A percentile compares a stretch with the other conserved stretches of the same genome.
phyloP scores from a whole-genome alignment of 2,888 invertebrate species.

The Athrips mouffetella region DNA sequence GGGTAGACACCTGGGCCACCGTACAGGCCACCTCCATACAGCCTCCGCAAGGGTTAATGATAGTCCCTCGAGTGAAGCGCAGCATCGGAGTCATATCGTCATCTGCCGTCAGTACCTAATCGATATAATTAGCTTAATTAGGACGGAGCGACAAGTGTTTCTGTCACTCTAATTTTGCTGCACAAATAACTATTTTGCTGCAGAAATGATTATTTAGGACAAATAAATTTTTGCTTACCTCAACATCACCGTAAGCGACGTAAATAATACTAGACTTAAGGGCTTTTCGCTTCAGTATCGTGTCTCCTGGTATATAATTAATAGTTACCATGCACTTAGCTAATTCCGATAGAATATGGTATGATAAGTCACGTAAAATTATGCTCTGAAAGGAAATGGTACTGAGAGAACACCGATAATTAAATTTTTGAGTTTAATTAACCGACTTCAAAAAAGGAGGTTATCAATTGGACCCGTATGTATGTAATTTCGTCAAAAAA shows the following conservation, averaged over 20 bases:
- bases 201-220: too few species aligned
- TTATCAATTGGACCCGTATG: too few species aligned
- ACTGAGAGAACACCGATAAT: too few species aligned
- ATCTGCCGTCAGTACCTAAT: conserved; percentile 63
- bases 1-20: conserved; percentile 45
- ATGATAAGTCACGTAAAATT: conserved; percentile 50
- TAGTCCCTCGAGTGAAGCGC: conserved; percentile 55
- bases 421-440: too few species aligned
- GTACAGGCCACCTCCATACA: conserved; percentile 39
- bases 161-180: too few species aligned
- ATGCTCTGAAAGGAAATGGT: too few species aligned
- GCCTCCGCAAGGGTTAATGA: conserved; percentile 45
- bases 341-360: conserved; percentile 53
- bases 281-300: conserved; percentile 50
- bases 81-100: conserved; percentile 58
- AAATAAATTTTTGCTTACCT: too few species aligned
- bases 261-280: conserved; percentile 52
- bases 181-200: too few species aligned
- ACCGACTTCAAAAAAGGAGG: too few species aligned
- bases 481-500: too few species aligned
- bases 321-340: conserved; percentile 56
- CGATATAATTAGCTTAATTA: too few species aligned
- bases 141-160: too few species aligned
- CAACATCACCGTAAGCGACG: conserved; percentile 59
- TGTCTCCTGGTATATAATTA: conserved; percentile 59